Evolutionary conservation across 2,888 invertebrate species (phyloP).

Genomic region (Lasius platythorax): DNA sequence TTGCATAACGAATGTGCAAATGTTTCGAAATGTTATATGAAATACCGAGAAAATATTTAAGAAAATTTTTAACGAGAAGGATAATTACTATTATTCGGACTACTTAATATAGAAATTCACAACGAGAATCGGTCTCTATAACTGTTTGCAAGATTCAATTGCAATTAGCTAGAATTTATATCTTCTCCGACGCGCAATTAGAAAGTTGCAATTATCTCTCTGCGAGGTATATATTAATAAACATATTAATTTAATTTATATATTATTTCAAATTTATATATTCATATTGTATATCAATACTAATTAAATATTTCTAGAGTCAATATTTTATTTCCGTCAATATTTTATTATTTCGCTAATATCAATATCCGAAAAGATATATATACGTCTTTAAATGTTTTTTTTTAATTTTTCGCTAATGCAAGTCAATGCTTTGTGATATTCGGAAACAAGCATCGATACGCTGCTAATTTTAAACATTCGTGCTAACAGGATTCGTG

Average conservation of each 20-base stretch:
- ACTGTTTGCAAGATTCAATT: neutral
- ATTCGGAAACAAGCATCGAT: neutral
- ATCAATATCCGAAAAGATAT: neutral
- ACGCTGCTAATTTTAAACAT: slow-evolving; percentile 20
- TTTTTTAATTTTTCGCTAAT: neutral
- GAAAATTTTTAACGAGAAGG: neutral
- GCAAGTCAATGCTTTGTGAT: neutral
- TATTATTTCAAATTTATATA: neutral
- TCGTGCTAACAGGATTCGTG: slow-evolving; percentile 5
- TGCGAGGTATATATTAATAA: neutral
- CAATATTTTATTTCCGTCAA: neutral
- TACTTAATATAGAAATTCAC: neutral
- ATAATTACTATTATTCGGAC: neutral
- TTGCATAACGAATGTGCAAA: neutral
- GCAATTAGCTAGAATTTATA: neutral
- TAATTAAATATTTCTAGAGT: neutral
- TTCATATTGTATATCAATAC: neutral
- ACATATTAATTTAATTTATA: neutral
- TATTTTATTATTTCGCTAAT: neutral
- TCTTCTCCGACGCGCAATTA: neutral
- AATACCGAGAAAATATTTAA: neutral
- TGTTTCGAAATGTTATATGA: neutral
- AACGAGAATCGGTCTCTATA: neutral
- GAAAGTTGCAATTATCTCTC: neutral
- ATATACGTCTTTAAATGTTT: neutral